Conservation (phyloP, 2,797 vertebrate genomes). For the Adrianichthys oophorus region DNA sequence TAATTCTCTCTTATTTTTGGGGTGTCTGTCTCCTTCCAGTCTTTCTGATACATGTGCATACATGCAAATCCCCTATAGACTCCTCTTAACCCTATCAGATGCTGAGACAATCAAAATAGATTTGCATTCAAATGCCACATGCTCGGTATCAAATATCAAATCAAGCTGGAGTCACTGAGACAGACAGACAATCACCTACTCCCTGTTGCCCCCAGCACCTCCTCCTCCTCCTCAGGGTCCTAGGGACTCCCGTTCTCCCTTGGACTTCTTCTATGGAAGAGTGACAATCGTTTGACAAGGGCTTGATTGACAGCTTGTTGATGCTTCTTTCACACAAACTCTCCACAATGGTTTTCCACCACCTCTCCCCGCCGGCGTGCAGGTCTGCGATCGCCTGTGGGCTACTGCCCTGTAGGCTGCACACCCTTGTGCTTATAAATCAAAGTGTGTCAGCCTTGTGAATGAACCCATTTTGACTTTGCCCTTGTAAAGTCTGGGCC, state of each 20-base stretch:
- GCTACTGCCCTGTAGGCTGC: conserved; percentile 70
- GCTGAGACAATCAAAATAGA: conserved; percentile 74
- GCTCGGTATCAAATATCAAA: conserved; percentile 79
- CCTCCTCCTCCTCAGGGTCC: conserved; percentile 54
- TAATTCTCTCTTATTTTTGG: conserved; percentile 56
- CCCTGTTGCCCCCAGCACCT: conserved; percentile 31
- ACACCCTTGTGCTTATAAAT: conserved; percentile 73
- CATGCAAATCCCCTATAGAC: conserved; percentile 70
- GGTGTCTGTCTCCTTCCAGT: conserved; percentile 31
- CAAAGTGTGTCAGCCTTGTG: conserved; percentile 67
- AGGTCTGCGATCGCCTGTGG: conserved; percentile 70
- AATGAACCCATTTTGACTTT: conserved; percentile 74
- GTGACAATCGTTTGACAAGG: conserved; percentile 62
- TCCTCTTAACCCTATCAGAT: conserved; percentile 74
- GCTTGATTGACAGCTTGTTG: conserved; percentile 78
- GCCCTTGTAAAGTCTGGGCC: conserved; percentile 72
- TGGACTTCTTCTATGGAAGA: conserved; percentile 58
- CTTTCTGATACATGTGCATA: conserved; percentile 45
- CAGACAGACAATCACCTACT: conserved; percentile 61
- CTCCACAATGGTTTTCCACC: conserved; percentile 16
- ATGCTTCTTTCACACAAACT: conserved; percentile 49
- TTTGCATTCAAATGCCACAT: conserved; percentile 79
- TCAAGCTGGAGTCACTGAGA: conserved; percentile 67
- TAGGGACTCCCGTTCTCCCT: conserved; percentile 64
- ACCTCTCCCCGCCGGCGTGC: conserved; percentile 36